These are phyloP conservation scores for Callorhinus ursinus DNA, from an alignment of 2,113 vertebrate species.

Conservation along the genomic window DNA sequence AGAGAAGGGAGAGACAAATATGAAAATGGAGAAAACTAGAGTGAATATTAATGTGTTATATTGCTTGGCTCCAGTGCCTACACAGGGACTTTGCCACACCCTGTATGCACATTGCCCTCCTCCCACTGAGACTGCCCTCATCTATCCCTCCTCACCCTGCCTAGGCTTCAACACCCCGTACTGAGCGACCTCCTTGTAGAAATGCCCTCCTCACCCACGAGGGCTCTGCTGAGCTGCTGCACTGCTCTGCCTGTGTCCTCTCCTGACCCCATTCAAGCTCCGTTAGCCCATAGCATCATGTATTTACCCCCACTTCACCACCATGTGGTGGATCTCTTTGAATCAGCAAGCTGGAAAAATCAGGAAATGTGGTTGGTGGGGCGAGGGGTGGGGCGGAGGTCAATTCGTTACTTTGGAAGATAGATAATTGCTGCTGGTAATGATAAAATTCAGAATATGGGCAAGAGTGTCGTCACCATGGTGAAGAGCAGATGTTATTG, in stretches of 20 bases:
- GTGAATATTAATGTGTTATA: background rate
- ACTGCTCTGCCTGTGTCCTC: rapidly evolving
- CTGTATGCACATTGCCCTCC: rapidly evolving
- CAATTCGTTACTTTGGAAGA: background rate
- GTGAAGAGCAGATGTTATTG: background rate
- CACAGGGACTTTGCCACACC: rapidly evolving
- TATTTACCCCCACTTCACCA: background rate
- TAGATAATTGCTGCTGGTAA: background rate
- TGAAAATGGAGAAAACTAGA: background rate
- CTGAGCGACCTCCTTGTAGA: too few relatives aligned
- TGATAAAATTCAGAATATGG: background rate
- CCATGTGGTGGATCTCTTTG: background rate
- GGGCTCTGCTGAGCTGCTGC: too few relatives aligned
- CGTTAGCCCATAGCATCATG: background rate
- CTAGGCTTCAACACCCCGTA: rapidly evolving
- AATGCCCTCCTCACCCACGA: background rate
- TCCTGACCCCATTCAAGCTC: background rate
- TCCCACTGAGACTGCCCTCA: rapidly evolving
- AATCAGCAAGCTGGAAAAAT: background rate
- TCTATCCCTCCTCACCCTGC: background rate
- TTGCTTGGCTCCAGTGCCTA: background rate
- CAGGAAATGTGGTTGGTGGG: background rate
- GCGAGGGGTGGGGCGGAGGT: background rate
- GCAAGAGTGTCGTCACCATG: background rate
- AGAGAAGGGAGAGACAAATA: background rate